phyloP scores from a whole-genome alignment of 2,113 vertebrate genomes.

The Notarius lentiginosus region DNA sequence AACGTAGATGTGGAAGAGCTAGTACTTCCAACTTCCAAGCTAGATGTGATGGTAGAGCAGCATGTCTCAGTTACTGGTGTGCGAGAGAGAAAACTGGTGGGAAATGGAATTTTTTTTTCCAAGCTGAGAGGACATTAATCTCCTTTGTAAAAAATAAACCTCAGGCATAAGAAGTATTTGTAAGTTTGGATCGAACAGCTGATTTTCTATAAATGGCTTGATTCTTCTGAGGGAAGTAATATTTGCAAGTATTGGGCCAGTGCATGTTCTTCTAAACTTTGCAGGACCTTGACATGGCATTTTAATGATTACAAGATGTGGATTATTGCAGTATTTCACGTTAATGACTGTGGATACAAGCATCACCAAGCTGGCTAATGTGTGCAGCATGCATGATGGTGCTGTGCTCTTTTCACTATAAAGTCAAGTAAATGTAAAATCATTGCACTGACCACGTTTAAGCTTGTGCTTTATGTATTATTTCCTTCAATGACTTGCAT shows the following conservation, averaged over 20 bases:
- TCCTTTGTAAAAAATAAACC: neutral
- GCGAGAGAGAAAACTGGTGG: neutral
- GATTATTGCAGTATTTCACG: neutral
- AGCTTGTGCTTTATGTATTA: neutral
- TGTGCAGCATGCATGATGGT: neutral
- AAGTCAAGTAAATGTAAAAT: slow-evolving; percentile 14
- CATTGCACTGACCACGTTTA: neutral
- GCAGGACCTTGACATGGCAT: neutral
- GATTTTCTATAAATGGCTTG: neutral
- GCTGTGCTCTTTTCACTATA: neutral
- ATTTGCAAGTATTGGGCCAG: neutral
- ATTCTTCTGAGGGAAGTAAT: neutral
- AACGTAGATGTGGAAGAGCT: neutral
- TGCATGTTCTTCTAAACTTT: neutral
- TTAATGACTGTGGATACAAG: neutral
- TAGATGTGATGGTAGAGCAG: neutral
- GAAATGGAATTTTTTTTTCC: neutral
- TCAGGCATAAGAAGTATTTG: neutral
- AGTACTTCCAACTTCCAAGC: neutral
- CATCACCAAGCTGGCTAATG: neutral
- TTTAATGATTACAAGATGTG: neutral
- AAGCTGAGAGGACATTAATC: neutral
- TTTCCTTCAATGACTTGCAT: neutral
- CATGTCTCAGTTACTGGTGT: neutral
- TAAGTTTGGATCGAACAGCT: neutral